Percentiles rank a stretch among this genome's conserved stretches.
Evolutionary conservation across 2,888 invertebrate species (phyloP).

Genomic region (Macrostomum cliftonense): DNA sequence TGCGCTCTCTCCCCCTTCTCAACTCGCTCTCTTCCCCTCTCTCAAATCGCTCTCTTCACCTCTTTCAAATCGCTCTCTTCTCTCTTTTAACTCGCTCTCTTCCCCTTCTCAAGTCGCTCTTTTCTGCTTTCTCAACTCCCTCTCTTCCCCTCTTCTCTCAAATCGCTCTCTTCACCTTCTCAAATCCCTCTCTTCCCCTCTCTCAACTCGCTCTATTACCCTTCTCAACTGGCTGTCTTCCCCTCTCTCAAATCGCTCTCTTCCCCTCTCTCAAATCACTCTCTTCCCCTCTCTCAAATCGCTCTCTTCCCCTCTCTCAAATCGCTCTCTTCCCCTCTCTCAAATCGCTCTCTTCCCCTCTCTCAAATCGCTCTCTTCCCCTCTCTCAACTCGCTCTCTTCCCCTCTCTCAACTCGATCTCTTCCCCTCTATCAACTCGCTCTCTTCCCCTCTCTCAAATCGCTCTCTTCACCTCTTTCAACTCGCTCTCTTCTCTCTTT

Average conservation of each 20-base stretch:
- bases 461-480: neutral
- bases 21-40: neutral
- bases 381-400: too few species aligned
- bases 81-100: neutral
- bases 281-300: too few species aligned
- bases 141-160: conserved; percentile 1
- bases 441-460: too few species aligned
- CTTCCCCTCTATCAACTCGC: too few species aligned
- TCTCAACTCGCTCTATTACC: neutral
- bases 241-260: conserved; percentile 3
- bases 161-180: conserved; percentile 1
- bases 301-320: too few species aligned
- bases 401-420: too few species aligned
- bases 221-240: conserved; percentile 2
- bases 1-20: neutral
- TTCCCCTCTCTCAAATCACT: too few species aligned
- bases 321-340: too few species aligned
- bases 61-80: neutral
- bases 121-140: neutral
- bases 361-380: too few species aligned
- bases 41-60: neutral
- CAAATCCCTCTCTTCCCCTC: conserved; percentile 1
- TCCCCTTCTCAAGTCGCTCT: neutral
- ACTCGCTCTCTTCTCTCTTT: neutral
- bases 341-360: too few species aligned